Evolutionary conservation across 2,113 vertebrate genomes (phyloP).

Genomic region (Pogona vitticeps): DNA sequence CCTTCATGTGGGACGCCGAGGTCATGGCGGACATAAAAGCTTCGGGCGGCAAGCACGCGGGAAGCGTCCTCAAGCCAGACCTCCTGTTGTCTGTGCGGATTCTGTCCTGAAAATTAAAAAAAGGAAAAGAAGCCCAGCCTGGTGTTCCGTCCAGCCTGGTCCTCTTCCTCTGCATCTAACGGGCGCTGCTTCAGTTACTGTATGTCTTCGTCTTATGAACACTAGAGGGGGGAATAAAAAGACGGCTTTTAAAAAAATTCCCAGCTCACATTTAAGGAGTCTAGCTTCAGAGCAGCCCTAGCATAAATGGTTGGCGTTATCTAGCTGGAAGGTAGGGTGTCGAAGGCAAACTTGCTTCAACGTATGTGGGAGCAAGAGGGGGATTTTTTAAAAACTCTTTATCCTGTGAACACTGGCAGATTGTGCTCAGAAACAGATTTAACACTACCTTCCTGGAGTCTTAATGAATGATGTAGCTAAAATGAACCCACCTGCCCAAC

Average conservation of each 20-base stretch:
- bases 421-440: background rate
- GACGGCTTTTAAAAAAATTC: too few species aligned
- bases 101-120: conserved; percentile 82
- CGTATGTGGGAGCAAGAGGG: background rate
- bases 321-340: fast-evolving
- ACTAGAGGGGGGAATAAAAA: background rate
- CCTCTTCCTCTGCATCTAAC: background rate
- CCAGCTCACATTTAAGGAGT: fast-evolving
- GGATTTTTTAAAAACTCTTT: background rate
- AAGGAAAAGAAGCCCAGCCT: background rate
- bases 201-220: background rate
- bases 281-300: background rate
- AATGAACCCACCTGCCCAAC: too few species aligned
- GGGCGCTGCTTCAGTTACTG: background rate
- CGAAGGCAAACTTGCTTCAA: background rate
- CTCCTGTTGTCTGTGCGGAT: conserved; percentile 76
- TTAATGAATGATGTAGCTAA: too few species aligned
- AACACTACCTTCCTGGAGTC: background rate
- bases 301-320: background rate
- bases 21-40: conserved; percentile 87
- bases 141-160: background rate
- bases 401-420: too few species aligned
- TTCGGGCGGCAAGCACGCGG: conserved; percentile 66
- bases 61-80: conserved; percentile 76
- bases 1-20: conserved; percentile 83